Base-by-base conservation (phyloP, 2,113 vertebrate species). In the Plotosus lineatus region DNA sequence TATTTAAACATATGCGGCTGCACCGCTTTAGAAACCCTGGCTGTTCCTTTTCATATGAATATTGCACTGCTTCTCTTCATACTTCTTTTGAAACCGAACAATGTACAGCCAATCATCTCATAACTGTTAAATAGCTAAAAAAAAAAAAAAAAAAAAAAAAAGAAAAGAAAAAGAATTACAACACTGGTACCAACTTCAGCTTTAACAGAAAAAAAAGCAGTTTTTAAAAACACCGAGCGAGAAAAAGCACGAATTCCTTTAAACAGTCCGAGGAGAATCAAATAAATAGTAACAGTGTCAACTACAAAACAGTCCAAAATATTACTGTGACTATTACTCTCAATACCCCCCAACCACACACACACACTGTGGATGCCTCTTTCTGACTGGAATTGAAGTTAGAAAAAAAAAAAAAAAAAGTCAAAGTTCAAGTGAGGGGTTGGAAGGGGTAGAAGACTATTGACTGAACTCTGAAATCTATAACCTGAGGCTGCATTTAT, bases 21-120 rank as follows among this genome's bases (percentile, higher is more conserved):
- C 55, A 12, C n/a, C 3, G 15, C 72, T 74, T 10, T n/a, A 11
- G 74, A 60, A 44, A 58, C 10, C 38, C n/a, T 17, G 33, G 26
- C 51, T 23, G 33, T 17, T 56, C 31, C 3, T 55, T 69, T 56
- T 40, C 23, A 79, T 15, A 23, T 44, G 40, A 75, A 26, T 79
- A 84, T 84, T 81, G 83, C 66, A 84, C 83, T 66, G 66, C 44
- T 78, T 81, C 53, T 46, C n/a, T 26, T 78, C 50, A 53, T 19
- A 60, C 6, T 31, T 38, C 23, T 28, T 19, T 38, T 2, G 9
- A 82, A 42, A 60, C 11, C 36, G 19, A 69, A 72, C n/a, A 44
- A 53, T 51, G 26, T 55, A 80, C 69, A 74, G 26, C 40, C n/a
- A 36, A n/a, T 65, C 28, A 31, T 44, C 38, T 0, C 36, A 65